Evolutionary conservation across 2,113 vertebrate species (phyloP).

Genomic region (Thryonomys swinderianus): DNA sequence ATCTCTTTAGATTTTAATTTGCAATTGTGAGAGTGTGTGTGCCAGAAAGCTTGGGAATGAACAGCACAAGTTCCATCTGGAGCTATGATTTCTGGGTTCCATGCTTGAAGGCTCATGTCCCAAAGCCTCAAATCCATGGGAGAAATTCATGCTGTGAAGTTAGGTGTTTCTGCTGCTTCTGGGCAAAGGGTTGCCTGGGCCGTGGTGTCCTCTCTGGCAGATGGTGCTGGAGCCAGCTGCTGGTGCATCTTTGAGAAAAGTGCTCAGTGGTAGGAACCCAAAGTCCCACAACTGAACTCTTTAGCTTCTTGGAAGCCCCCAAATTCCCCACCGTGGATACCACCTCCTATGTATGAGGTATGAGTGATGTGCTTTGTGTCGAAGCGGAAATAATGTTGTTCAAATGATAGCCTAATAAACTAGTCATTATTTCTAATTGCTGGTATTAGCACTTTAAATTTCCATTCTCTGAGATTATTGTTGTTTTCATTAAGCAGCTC

Average conservation of each 20-base stretch:
- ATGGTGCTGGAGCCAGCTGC: neutral
- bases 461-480: conserved; percentile 52
- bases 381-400: conserved; percentile 47
- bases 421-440: conserved; percentile 75
- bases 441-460: conserved; percentile 63
- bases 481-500: conserved; percentile 53
- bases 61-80: neutral
- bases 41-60: neutral
- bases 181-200: neutral
- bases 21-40: neutral
- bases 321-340: neutral
- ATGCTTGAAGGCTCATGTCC: neutral
- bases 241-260: neutral
- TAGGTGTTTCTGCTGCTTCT: neutral
- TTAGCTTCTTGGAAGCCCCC: neutral
- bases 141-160: neutral
- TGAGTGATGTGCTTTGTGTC: conserved; percentile 26
- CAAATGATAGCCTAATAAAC: conserved; percentile 73
- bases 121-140: neutral
- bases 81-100: neutral
- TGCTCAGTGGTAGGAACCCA: neutral
- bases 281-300: neutral
- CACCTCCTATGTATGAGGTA: neutral
- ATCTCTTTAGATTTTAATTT: neutral
- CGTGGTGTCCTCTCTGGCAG: neutral